A percentile compares a stretch with the other conserved stretches of the same genome.
phyloP scores from a whole-genome alignment of 2,888 invertebrate genomes.

The Physocephala rufipes region DNA sequence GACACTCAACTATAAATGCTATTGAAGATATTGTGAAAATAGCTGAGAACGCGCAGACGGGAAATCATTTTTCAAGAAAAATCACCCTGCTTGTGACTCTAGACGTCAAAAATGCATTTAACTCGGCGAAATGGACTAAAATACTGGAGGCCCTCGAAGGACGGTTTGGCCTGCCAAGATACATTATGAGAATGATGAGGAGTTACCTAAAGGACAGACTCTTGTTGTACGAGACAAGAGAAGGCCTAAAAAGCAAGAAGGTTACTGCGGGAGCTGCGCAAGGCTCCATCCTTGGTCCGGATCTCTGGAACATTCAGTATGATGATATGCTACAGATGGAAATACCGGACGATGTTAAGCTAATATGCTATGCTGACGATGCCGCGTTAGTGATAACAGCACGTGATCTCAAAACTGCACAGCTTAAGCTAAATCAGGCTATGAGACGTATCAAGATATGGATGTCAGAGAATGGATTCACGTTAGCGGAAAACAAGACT shows the following conservation, averaged over 20 bases:
- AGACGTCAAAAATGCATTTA: too few relatives aligned
- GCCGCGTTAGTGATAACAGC: slow-evolving; percentile 30
- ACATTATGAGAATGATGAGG: not conserved
- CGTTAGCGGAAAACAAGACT: not conserved
- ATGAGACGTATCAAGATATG: slow-evolving; percentile 16
- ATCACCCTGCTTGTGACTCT: slow-evolving; percentile 8
- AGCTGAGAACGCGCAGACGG: not conserved
- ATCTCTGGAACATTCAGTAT: slow-evolving; percentile 34
- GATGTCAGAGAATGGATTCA: not conserved
- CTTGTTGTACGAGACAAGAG: not conserved
- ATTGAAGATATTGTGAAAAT: not conserved
- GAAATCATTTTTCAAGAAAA: slow-evolving; percentile 8
- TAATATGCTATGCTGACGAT: slow-evolving; percentile 30
- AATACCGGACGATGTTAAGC: slow-evolving; percentile 27
- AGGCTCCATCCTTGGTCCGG: not conserved
- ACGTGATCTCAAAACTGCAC: slow-evolving; percentile 19
- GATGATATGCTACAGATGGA: slow-evolving; percentile 34
- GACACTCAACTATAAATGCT: not conserved
- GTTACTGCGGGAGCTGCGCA: slow-evolving; percentile 34
- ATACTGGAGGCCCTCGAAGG: not conserved
- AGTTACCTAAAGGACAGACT: not conserved
- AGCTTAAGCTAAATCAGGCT: slow-evolving; percentile 28
- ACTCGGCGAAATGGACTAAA: not conserved
- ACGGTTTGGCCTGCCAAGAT: not conserved
- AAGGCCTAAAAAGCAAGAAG: not conserved